phyloP scores from a whole-genome alignment of 1,140 invertebrate species.

The Marisa cornuarietis region DNA sequence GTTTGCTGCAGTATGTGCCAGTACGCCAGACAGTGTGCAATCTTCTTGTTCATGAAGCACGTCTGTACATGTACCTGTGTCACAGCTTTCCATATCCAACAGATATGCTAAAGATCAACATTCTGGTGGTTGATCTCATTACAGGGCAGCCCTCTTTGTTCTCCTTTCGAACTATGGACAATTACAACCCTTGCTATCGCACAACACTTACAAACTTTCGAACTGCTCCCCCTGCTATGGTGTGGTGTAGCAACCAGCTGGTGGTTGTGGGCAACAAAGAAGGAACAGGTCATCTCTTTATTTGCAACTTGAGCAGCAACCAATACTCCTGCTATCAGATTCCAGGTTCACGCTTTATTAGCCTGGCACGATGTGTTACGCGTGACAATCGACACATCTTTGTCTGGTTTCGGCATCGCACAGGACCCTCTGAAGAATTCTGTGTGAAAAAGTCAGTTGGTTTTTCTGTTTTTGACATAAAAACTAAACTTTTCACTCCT shows the following conservation, averaged over 20 bases:
- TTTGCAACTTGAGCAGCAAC: slow-evolving; percentile 56
- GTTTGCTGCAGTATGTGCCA: slow-evolving; percentile 54
- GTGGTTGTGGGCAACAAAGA: slow-evolving; percentile 61
- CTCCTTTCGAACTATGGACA: slow-evolving; percentile 58
- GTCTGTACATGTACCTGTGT: slow-evolving; percentile 60
- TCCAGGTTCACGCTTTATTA: slow-evolving; percentile 59
- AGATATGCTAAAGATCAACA: slow-evolving; percentile 61
- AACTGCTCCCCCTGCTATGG: slow-evolving; percentile 59
- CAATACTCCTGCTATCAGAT: slow-evolving; percentile 62
- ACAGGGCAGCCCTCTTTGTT: slow-evolving; percentile 53
- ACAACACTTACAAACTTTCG: slow-evolving; percentile 60
- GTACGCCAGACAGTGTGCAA: slow-evolving; percentile 57
- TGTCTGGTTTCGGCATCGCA: slow-evolving; percentile 61
- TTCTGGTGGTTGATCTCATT: slow-evolving; percentile 55
- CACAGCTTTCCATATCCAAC: slow-evolving; percentile 62
- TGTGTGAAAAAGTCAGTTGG: slow-evolving; percentile 61
- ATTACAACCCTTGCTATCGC: slow-evolving; percentile 58
- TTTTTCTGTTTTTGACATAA: slow-evolving; percentile 63
- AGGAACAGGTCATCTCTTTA: slow-evolving; percentile 59
- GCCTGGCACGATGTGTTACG: slow-evolving; percentile 54
- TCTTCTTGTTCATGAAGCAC: slow-evolving; percentile 51
- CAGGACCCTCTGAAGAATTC: slow-evolving; percentile 62
- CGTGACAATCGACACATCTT: slow-evolving; percentile 56
- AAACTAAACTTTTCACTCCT: slow-evolving; percentile 54
- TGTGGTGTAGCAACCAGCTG: slow-evolving; percentile 54